Conservation (phyloP, 2,113 vertebrate genomes). For the Aegithalos caudatus region DNA sequence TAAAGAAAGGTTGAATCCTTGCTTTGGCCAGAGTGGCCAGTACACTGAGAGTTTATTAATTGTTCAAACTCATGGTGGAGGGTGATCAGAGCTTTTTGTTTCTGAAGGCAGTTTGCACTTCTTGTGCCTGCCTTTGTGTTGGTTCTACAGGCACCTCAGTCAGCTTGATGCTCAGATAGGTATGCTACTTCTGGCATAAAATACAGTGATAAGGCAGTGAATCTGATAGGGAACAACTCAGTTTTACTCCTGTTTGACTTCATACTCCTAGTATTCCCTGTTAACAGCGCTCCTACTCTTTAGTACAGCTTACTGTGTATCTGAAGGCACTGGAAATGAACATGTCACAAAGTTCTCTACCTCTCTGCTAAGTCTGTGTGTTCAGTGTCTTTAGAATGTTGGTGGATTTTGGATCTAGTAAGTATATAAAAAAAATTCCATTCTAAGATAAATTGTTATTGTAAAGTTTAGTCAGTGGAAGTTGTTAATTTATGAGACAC, state of each 20-base stretch:
- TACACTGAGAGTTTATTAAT: not conserved
- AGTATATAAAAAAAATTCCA: not conserved
- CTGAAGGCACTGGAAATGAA: not conserved
- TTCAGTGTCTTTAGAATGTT: not conserved
- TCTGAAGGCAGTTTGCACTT: not conserved
- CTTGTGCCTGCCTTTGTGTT: not conserved
- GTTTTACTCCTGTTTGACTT: not conserved
- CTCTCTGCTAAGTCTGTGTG: not conserved
- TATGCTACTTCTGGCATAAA: not conserved
- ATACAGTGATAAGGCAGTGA: not conserved
- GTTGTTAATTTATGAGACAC: not conserved
- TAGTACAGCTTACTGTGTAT: not conserved
- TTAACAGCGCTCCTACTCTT: not conserved
- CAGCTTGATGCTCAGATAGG: not conserved
- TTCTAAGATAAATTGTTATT: not conserved
- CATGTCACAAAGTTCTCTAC: not conserved
- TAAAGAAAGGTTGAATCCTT: not conserved
- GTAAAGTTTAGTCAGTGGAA: not conserved
- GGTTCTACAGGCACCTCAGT: not conserved
- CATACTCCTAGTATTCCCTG: not conserved
- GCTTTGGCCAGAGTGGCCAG: not conserved
- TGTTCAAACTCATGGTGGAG: not conserved
- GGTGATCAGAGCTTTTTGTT: not conserved
- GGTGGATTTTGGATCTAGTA: not conserved
- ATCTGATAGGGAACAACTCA: not conserved